Percentiles rank a stretch among this genome's conserved stretches.
These are phyloP conservation scores for Colaptes auratus DNA, from an alignment of 2,113 vertebrate species.

Conservation along the genomic window DNA sequence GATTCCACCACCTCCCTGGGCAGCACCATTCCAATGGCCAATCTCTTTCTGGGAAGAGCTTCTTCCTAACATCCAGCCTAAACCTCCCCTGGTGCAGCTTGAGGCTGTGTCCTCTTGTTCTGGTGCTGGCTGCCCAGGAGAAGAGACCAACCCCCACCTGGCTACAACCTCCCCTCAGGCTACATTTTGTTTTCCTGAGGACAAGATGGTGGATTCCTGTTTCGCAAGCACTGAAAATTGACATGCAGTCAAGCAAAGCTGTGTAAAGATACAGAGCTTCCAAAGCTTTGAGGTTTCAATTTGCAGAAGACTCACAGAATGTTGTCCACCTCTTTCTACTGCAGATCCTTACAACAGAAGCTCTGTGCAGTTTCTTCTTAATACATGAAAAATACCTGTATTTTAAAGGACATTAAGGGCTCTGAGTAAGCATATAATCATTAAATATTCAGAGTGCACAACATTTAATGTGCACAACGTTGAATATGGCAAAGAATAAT, in stretches of 20 bases:
- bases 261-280: background rate
- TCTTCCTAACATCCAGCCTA: too few relatives aligned
- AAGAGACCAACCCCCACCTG: too few relatives aligned
- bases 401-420: constrained; percentile 4
- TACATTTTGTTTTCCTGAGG: background rate
- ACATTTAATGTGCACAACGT: background rate
- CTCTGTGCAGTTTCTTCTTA: constrained; percentile 27
- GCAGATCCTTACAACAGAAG: constrained; percentile 20
- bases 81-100: too few relatives aligned
- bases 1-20: too few relatives aligned
- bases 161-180: background rate
- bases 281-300: constrained; percentile 6
- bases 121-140: too few relatives aligned
- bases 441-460: constrained; percentile 48
- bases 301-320: background rate
- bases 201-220: background rate
- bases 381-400: constrained; percentile 17
- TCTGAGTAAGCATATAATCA: constrained; percentile 44
- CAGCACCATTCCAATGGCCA: too few relatives aligned
- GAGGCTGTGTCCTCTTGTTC: too few relatives aligned
- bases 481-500: constrained; percentile 1
- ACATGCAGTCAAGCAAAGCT: background rate
- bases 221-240: background rate
- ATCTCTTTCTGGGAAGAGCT: too few relatives aligned
- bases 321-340: background rate